These are phyloP conservation scores for Micronisus gabar DNA, from an alignment of 2,113 vertebrate genomes.

Conservation along the genomic window DNA sequence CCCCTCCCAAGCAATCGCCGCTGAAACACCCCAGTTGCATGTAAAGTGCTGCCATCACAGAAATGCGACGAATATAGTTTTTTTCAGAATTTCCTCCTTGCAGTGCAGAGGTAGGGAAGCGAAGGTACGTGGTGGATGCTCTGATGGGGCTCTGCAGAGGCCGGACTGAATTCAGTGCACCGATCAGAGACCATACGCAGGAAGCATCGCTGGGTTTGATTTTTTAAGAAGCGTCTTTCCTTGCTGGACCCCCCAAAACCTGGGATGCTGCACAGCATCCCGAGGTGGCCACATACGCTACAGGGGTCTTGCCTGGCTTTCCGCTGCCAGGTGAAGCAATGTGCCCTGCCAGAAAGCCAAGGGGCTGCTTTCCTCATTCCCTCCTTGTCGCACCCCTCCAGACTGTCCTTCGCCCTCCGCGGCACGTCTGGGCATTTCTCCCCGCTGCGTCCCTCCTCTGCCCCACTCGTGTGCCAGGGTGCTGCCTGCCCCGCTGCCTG, in stretches of 20 bases:
- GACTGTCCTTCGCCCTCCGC: too few species aligned
- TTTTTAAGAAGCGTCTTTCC: neutral
- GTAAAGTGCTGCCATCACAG: neutral
- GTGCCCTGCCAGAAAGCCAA: neutral
- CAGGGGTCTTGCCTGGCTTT: neutral
- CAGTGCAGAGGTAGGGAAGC: fast-evolving
- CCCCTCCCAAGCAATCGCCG: fast-evolving
- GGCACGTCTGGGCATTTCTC: neutral
- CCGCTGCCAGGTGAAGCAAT: neutral
- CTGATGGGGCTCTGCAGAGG: neutral
- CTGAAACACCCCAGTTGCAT: fast-evolving
- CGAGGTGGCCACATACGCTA: fast-evolving
- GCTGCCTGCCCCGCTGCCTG: neutral
- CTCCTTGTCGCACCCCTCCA: neutral
- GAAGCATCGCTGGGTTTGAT: too few species aligned
- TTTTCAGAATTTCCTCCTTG: neutral
- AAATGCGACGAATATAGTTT: fast-evolving
- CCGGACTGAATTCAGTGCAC: neutral
- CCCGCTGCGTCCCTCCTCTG: neutral
- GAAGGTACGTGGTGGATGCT: neutral
- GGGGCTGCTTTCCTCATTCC: neutral
- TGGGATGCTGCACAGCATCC: neutral
- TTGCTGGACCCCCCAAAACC: neutral
- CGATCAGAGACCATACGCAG: too few species aligned
- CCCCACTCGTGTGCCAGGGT: too few species aligned